Conservation (phyloP, 2,797 vertebrate genomes). For the Hydrocynus forskahlii region DNA sequence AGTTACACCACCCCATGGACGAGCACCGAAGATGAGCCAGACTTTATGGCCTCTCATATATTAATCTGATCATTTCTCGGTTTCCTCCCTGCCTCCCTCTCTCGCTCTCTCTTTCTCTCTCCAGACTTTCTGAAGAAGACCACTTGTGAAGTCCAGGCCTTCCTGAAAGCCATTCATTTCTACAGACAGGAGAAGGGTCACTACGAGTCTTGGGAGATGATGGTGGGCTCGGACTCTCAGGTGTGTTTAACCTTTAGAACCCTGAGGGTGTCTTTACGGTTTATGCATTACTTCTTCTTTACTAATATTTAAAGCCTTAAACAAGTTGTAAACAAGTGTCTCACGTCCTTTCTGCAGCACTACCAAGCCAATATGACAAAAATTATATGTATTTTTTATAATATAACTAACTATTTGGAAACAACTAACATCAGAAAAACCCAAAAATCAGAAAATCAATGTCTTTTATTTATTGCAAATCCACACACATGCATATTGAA, state of each 20-base stretch:
- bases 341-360: no score
- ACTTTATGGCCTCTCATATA: neutral
- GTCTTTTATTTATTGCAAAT: no score
- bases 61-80: neutral
- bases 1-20: conserved; percentile 52
- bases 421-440: no score
- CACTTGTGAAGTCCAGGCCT: conserved; percentile 84
- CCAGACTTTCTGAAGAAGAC: conserved; percentile 89
- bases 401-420: no score
- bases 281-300: no score
- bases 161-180: conserved; percentile 89
- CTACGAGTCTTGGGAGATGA: conserved; percentile 86
- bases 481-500: no score
- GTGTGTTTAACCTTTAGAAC: conserved; percentile 73
- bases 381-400: no score
- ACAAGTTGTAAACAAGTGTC: no score
- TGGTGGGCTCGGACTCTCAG: conserved; percentile 85
- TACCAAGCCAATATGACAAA: no score
- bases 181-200: conserved; percentile 86
- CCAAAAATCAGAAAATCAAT: no score
- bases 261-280: no score
- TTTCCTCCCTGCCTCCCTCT: neutral
- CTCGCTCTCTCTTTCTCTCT: neutral
- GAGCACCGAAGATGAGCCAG: neutral
- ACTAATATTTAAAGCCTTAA: no score